Evolutionary conservation across 2,113 vertebrate species (phyloP), one percentile per base, ranked within the genome.

Genomic region (Polypterus bichir): DNA sequence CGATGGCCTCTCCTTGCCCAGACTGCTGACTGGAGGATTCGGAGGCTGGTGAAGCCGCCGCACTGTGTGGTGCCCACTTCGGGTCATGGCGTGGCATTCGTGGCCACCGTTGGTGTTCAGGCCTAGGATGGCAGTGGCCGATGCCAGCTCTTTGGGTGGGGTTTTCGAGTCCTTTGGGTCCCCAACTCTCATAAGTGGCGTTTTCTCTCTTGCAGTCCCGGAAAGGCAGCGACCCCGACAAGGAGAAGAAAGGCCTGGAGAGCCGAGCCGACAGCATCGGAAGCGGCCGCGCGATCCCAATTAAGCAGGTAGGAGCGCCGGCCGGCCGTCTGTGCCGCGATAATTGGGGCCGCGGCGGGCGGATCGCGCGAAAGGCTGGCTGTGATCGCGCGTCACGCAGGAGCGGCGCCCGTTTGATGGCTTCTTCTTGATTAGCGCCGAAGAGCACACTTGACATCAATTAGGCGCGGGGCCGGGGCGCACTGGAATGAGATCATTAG

Each of bases 371-470:
- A 59, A 59, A 61, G 53, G 48, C 56, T 59, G 54, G 58, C 61
- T 73, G 65, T 72, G 73, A 73, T 77, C 70, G 62, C 62, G 56
- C 64, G 70, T 54, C 57, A 11, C 53, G 49, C 59, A 8, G 52
- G 55, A 64, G 47, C 54, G 9, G 59, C 63, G 65, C 55, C 45
- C 60, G 72, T 91, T 86, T 91, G 86, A 87, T 86, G 85, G 82
- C 80, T 69, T 73, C 65, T 44, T 71, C 78, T 83, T 92, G 87
- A 91, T 92, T 87, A 94, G 85, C 86, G 83, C 82, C 70, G 82
- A 89, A 91, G 87, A 86, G 83, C 89, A 92, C 89, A 92, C 93
- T 97, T 94, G 91, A 94, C 92, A 92, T 95, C 91, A 93, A 94
- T 97, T 96, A 96, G 88, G 77, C 74, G 77, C 80, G 88, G 81